Conservation (phyloP, 2,797 vertebrate species). For the Peromyscus melanophrys region DNA sequence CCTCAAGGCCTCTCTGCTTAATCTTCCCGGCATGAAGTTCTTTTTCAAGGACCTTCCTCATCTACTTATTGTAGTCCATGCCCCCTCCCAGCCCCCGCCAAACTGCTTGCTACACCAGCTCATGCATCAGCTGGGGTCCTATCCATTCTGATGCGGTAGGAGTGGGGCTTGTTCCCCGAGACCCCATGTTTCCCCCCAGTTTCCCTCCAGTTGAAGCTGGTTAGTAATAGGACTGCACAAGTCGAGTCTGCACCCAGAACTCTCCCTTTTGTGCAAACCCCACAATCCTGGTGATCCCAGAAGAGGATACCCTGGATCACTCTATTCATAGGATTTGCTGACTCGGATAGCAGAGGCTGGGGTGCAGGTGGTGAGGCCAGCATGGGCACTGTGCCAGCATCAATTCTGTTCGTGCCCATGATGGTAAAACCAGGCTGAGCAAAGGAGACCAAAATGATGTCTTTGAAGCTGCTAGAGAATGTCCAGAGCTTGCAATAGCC, state of each 20-base stretch:
- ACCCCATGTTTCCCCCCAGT: background rate
- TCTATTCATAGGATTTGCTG: background rate
- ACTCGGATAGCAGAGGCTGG: background rate
- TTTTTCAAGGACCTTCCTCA: background rate
- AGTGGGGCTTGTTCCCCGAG: background rate
- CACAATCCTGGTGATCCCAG: background rate
- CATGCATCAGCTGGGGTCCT: background rate
- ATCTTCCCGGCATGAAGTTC: too few species aligned
- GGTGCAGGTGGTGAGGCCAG: background rate
- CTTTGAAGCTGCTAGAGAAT: background rate
- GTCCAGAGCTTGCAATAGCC: background rate
- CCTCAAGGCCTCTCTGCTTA: background rate
- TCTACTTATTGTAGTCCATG: background rate
- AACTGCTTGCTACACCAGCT: background rate
- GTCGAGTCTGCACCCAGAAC: background rate
- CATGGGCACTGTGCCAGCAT: background rate
- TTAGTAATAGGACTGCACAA: background rate
- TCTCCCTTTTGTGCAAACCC: background rate
- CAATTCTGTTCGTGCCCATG: background rate
- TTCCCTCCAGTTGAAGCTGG: background rate
- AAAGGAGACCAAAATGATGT: background rate
- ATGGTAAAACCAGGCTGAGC: background rate
- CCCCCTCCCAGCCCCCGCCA: background rate
- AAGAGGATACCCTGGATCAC: background rate
- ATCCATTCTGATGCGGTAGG: fast-evolving